Base-by-base conservation (phyloP, 1,140 invertebrate species). In the Lanistes nyassanus region DNA sequence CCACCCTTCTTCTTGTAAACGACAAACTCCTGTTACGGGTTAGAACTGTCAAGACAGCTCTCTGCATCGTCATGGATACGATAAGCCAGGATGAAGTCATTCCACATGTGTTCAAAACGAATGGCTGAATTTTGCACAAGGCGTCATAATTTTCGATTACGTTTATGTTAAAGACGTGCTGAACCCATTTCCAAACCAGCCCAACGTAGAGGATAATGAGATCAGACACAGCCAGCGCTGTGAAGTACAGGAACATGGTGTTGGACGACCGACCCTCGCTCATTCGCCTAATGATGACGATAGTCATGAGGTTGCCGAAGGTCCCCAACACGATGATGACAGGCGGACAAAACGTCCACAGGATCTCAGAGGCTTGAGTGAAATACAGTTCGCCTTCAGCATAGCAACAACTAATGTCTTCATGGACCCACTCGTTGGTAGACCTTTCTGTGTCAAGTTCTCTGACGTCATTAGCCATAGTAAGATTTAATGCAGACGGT, bases 81-180 rank as follows among this genome's bases (percentile, higher is more conserved):
- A 84, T 66, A 9, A 81, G 67, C 82, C 83, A 85, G 2, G 81
- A 62, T 16, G 83, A 84, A 13, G 64, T 68, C 39, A 81, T 74
- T 1, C 75, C 47, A 0, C 65, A 47, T 0, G 74, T 39, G 65
- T 83, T 82, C 5, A 80, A 56, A 16, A 78, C 21, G 58, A 76
- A 83, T 5, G 60, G 62, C 13, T 81, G 76, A 13, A 79, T 7
- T 56, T 80, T 81, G 72, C 84, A 84, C 19, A 80, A 36, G 3
- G 56, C n/a, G 13, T n/a, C 31, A 19, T 75, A 53, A 21, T 75
- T 34, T 2, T 75, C 3, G n/a, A 82, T 56, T 0, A 84, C n/a
- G 37, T 84, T 83, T 0, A 78, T 4, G 0, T 76, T 76, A 39
- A 82, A 79, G 7, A 65, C n/a, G 37, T 64, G 73, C 4, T 31